A percentile compares a stretch with the other conserved stretches of the same genome.
These are phyloP conservation scores for Trididemnum nubilum DNA, from an alignment of 23 tunicate genomes.

Conservation along the genomic window DNA sequence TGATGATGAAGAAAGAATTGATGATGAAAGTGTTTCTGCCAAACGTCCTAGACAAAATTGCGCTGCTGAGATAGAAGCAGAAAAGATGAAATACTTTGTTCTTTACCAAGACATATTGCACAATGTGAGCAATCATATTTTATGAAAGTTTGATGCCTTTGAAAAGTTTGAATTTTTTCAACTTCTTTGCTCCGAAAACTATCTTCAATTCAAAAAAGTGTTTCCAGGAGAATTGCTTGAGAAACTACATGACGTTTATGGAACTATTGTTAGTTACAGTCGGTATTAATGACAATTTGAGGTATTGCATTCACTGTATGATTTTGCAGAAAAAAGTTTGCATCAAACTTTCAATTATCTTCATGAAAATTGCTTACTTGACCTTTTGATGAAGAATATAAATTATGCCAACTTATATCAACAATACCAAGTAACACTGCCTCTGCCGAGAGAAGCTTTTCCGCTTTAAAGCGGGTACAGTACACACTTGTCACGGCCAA, in stretches of 20 bases:
- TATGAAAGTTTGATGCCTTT: background rate
- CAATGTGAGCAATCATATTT: background rate
- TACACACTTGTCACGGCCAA: background rate
- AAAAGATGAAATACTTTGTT: too few relatives aligned
- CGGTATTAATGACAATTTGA: background rate
- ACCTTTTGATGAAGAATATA: background rate
- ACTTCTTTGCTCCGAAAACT: background rate
- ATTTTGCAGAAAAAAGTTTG: background rate
- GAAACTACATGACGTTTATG: background rate
- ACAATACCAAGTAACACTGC: background rate
- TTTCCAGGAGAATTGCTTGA: background rate
- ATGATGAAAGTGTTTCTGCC: too few relatives aligned
- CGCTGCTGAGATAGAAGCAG: background rate
- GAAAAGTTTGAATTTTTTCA: background rate
- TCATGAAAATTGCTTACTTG: background rate
- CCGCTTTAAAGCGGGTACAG: background rate
- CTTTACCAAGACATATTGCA: background rate
- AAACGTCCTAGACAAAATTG: background rate
- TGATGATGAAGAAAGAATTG: too few relatives aligned
- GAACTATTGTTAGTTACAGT: background rate
- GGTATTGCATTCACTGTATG: background rate
- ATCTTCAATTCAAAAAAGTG: background rate
- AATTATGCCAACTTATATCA: background rate
- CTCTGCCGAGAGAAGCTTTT: background rate
- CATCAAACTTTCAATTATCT: background rate